Conservation (phyloP, 2,888 invertebrate genomes). For the Marronus borbonicus region DNA sequence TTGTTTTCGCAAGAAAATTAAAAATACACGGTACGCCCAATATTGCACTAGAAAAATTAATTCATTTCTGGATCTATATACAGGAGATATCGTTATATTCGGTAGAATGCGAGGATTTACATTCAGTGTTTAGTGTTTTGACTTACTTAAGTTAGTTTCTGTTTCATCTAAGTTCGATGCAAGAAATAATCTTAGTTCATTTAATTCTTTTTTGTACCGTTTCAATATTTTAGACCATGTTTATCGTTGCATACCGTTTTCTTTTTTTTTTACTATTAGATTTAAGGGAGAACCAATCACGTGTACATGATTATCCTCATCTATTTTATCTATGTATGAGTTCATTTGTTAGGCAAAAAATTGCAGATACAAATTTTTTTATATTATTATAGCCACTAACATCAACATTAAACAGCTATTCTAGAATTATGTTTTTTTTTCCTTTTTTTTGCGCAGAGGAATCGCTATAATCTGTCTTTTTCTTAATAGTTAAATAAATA, state of each 20-base stretch:
- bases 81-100: slow-evolving; percentile 4
- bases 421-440: too few relatives aligned
- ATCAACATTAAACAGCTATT: too few relatives aligned
- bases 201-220: slow-evolving; percentile 40
- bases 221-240: slow-evolving; percentile 42
- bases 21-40: slow-evolving; percentile 22
- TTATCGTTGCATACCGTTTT: slow-evolving; percentile 34
- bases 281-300: neutral
- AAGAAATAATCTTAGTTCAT: slow-evolving; percentile 22
- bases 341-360: neutral
- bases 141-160: slow-evolving; percentile 5
- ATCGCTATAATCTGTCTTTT: too few relatives aligned
- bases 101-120: slow-evolving; percentile 32
- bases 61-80: slow-evolving; percentile 33
- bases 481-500: too few relatives aligned
- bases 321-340: neutral
- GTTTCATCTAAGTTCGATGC: slow-evolving; percentile 35
- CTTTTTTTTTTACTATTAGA: neutral
- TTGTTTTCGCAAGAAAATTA: slow-evolving; percentile 25
- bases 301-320: neutral
- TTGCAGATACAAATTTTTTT: neutral
- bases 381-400: too few relatives aligned
- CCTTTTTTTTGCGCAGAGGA: too few relatives aligned
- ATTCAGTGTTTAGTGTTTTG: neutral
- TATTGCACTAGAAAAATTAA: slow-evolving; percentile 43